Conservation (phyloP, 2,113 vertebrate genomes). For the Mustela lutreola region DNA sequence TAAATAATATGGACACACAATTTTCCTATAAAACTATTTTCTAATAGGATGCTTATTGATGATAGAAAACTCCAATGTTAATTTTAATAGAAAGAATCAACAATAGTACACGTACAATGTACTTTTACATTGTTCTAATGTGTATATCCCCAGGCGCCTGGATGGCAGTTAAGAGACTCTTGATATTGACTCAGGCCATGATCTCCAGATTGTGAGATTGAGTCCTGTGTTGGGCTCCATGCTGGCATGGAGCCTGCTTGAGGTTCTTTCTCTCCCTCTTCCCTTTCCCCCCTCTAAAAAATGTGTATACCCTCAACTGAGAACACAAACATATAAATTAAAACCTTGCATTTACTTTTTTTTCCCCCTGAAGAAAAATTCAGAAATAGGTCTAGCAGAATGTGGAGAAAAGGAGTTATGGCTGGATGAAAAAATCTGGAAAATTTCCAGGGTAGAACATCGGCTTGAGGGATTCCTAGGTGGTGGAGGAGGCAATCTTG, state of each 20-base stretch:
- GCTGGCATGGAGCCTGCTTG: background rate
- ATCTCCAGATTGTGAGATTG: background rate
- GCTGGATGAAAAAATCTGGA: background rate
- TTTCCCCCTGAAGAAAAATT: background rate
- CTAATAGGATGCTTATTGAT: background rate
- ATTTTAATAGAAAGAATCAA: background rate
- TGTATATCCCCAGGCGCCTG: fast-evolving
- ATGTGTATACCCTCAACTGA: background rate
- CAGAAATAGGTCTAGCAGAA: no score
- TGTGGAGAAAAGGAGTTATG: background rate
- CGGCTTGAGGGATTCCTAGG: background rate
- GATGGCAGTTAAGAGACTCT: background rate
- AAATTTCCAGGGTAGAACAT: background rate
- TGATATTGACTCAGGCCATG: background rate
- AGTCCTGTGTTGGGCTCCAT: background rate
- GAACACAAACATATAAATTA: no score
- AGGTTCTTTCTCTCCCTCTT: background rate
- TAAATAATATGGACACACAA: background rate
- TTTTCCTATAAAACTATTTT: background rate
- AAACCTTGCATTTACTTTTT: background rate
- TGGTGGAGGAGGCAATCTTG: background rate
- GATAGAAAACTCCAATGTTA: background rate
- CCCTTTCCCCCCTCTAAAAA: background rate
- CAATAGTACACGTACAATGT: fast-evolving
- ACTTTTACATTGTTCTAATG: no score